phyloP scores from a whole-genome alignment of 2,888 invertebrate species.

The Spilosoma lubricipeda region DNA sequence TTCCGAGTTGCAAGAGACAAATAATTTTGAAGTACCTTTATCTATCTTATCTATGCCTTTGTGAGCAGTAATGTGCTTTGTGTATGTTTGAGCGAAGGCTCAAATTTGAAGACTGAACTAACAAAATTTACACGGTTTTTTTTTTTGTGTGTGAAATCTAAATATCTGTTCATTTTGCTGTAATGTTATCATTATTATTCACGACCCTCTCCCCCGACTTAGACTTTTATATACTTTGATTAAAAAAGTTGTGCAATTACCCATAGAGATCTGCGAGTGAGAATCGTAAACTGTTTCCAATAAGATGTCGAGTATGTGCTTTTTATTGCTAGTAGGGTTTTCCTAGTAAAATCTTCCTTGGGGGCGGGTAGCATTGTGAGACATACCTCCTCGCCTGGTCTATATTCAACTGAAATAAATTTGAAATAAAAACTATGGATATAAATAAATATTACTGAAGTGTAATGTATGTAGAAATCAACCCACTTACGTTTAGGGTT shows the following conservation, averaged over 20 bases:
- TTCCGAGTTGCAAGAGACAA: too few relatives aligned
- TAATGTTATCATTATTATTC: too few relatives aligned
- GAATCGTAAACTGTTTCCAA: constrained; percentile 77
- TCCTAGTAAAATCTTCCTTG: constrained; percentile 75
- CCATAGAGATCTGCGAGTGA: constrained; percentile 76
- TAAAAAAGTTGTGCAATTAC: constrained; percentile 56
- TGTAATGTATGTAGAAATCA: neutral
- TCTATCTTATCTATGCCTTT: too few relatives aligned
- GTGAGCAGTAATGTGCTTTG: too few relatives aligned
- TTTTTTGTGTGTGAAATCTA: too few relatives aligned
- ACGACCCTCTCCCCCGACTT: neutral
- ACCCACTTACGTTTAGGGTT: neutral
- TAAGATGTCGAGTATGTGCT: constrained; percentile 77
- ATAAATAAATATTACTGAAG: neutral
- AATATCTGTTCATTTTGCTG: too few relatives aligned
- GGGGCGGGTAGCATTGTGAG: constrained; percentile 75
- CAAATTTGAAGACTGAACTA: too few relatives aligned
- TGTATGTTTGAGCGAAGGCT: too few relatives aligned
- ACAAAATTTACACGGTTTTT: too few relatives aligned
- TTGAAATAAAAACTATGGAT: neutral
- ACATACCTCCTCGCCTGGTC: constrained; percentile 66
- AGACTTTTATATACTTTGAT: neutral
- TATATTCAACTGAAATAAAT: constrained; percentile 11
- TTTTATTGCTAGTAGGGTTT: constrained; percentile 76
- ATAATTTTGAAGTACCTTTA: too few relatives aligned